Conservation (phyloP, 1,140 invertebrate genomes). For the Pseudomyrmex sp. region DNA sequence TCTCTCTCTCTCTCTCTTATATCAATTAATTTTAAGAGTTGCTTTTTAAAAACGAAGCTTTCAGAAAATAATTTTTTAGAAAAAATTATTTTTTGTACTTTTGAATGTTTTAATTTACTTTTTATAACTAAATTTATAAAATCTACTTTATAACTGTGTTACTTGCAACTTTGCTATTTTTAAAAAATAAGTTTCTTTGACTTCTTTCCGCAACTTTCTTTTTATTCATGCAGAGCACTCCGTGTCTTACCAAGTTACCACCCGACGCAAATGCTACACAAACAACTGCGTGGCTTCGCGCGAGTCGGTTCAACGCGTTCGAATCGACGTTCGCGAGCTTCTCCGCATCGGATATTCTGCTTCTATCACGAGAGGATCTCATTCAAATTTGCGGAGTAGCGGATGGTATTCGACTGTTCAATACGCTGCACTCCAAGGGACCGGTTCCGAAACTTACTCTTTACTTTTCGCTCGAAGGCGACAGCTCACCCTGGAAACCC, state of each 20-base stretch:
- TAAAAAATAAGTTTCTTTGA: too few relatives aligned
- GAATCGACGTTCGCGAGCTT: constrained; percentile 93
- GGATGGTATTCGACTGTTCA: constrained; percentile 96
- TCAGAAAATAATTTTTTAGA: too few relatives aligned
- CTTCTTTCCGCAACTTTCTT: neutral
- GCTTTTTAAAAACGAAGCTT: too few relatives aligned
- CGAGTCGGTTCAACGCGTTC: constrained; percentile 91
- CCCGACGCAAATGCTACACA: constrained; percentile 89
- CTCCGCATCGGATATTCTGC: constrained; percentile 94
- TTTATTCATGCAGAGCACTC: constrained; percentile 27
- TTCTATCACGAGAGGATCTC: constrained; percentile 94
- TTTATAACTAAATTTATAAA: too few relatives aligned
- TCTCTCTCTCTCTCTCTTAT: neutral
- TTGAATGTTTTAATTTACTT: too few relatives aligned
- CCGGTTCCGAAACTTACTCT: constrained; percentile 92
- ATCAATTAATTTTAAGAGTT: neutral
- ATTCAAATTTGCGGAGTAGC: constrained; percentile 97
- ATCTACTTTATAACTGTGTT: too few relatives aligned
- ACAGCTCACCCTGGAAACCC: constrained; percentile 89
- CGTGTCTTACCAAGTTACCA: constrained; percentile 81
- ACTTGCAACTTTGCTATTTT: too few relatives aligned
- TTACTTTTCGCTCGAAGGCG: constrained; percentile 90
- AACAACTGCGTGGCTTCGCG: constrained; percentile 92
- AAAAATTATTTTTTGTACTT: too few relatives aligned
- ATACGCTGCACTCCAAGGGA: constrained; percentile 92